Percentiles rank a stretch among this genome's conserved stretches.
Evolutionary conservation across 1,140 invertebrate genomes (phyloP).

Genomic region (Drosophila chauvacae): DNA sequence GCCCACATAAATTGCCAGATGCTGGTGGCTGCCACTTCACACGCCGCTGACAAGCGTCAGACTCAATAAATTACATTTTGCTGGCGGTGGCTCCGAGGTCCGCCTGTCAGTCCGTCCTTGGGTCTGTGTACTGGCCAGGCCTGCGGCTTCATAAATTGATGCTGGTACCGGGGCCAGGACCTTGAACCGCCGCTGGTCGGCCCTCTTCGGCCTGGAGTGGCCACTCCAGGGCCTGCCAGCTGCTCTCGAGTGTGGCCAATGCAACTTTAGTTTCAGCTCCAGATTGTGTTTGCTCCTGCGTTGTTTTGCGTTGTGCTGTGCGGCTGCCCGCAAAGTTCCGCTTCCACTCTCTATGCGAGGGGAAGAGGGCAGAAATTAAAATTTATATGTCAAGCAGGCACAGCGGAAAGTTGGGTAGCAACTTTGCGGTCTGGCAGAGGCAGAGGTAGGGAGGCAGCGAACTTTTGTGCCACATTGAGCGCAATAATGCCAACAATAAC

Average conservation of each 20-base stretch:
- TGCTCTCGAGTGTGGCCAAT: conserved; percentile 50
- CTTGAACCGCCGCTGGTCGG: conserved; percentile 46
- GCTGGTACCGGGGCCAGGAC: conserved; percentile 35
- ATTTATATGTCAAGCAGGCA: conserved; percentile 73
- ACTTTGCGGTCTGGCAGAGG: conserved; percentile 50
- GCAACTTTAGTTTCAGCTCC: conserved; percentile 48
- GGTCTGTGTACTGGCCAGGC: conserved; percentile 10
- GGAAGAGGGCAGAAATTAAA: conserved; percentile 55
- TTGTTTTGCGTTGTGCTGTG: conserved; percentile 37
- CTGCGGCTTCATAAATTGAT: conserved; percentile 48
- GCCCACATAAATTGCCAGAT: conserved; percentile 61
- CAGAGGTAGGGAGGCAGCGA: neutral
- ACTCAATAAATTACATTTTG: conserved; percentile 66
- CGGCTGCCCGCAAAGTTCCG: conserved; percentile 46
- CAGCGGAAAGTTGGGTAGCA: conserved; percentile 59
- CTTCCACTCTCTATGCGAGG: conserved; percentile 36
- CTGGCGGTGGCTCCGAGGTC: conserved; percentile 19
- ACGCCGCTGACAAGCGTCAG: conserved; percentile 66
- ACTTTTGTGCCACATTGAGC: conserved; percentile 72
- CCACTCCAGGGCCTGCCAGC: conserved; percentile 40
- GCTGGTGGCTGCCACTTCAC: conserved; percentile 46
- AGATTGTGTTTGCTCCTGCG: conserved; percentile 35
- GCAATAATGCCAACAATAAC: conserved; percentile 73
- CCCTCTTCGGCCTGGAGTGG: conserved; percentile 35
- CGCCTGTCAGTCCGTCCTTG: conserved; percentile 33